phyloP scores from a whole-genome alignment of 2,113 vertebrate genomes.

The Calypte anna region DNA sequence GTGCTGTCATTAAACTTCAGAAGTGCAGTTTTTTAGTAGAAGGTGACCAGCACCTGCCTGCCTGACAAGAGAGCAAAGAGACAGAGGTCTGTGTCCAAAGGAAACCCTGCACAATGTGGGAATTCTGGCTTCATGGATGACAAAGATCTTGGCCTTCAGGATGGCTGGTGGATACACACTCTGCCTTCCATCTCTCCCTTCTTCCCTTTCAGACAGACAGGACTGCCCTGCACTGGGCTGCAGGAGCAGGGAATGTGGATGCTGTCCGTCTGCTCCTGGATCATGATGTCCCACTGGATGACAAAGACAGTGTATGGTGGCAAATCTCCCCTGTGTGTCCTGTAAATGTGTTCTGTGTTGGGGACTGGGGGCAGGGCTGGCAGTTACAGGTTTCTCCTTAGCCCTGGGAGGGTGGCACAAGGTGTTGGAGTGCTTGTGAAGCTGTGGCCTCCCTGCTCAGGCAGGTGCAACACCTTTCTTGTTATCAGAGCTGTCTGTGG shows the following conservation, averaged over 20 bases:
- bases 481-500: neutral
- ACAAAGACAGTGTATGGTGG: constrained; percentile 80
- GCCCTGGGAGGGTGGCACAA: neutral
- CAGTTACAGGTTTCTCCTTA: neutral
- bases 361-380: neutral
- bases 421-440: neutral
- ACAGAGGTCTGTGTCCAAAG: neutral
- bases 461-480: neutral
- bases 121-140: neutral
- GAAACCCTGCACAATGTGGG: neutral
- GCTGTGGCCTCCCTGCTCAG: neutral
- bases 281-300: constrained; percentile 79
- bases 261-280: constrained; percentile 86
- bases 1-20: neutral
- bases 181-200: neutral
- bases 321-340: neutral
- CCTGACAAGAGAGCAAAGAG: neutral
- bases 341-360: neutral
- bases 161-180: neutral
- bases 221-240: constrained; percentile 90
- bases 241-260: constrained; percentile 81
- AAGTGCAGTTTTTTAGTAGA: neutral
- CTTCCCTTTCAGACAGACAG: constrained; percentile 77
- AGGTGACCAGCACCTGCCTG: neutral
- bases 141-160: neutral